Percentiles rank a stretch among this genome's conserved stretches.
phyloP scores from a whole-genome alignment of 2,113 vertebrate species.

The Setophaga petechia region DNA sequence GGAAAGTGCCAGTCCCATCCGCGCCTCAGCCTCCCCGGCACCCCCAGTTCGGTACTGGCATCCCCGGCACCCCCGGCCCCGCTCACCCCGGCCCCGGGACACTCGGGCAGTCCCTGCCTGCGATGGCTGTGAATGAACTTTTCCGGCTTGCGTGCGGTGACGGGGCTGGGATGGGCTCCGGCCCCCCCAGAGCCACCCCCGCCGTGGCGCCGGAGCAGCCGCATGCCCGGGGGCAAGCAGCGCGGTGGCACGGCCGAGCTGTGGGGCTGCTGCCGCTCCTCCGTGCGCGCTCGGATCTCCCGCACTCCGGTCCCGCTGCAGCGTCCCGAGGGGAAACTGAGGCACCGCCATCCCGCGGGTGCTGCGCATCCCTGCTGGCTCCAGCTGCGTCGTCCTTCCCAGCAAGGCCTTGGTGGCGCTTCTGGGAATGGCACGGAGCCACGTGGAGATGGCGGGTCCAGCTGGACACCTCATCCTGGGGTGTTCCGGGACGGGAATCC shows the following conservation, averaged over 20 bases:
- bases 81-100: not conserved
- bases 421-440: not conserved
- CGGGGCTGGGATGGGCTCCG: not conserved
- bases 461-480: accelerated
- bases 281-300: accelerated
- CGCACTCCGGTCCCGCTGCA: accelerated
- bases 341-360: not conserved
- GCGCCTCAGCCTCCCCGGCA: accelerated
- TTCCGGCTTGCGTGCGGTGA: not conserved
- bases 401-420: not conserved
- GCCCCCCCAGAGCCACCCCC: constrained; percentile 38
- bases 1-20: not conserved
- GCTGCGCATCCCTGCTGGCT: not conserved
- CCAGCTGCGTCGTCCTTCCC: accelerated
- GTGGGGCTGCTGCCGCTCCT: not conserved
- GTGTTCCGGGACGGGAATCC: accelerated
- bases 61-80: not conserved
- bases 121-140: not conserved
- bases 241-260: accelerated
- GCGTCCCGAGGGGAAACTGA: not conserved
- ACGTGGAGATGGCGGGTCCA: not conserved
- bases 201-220: not conserved
- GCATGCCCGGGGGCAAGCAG: not conserved
- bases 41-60: accelerated
- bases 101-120: not conserved